Evolutionary conservation across 2,797 vertebrate species (phyloP).

Genomic region (Malurus splendens): DNA sequence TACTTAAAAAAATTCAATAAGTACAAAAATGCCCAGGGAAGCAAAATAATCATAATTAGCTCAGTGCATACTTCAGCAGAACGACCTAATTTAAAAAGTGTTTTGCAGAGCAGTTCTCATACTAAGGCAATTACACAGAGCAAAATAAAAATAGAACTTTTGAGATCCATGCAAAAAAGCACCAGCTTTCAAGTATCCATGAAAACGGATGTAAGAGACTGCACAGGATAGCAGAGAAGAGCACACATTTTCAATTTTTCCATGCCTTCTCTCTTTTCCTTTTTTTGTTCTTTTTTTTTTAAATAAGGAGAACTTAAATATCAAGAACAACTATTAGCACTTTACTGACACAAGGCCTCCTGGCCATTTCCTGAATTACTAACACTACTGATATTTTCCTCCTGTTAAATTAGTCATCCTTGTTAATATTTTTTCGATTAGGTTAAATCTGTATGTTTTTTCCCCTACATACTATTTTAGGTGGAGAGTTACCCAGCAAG

Average conservation of each 20-base stretch:
- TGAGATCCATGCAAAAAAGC: background rate
- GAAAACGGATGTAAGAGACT: background rate
- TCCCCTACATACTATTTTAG: background rate
- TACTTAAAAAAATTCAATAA: background rate
- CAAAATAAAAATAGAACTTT: background rate
- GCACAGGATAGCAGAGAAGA: background rate
- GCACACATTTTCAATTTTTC: background rate
- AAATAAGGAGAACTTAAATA: background rate
- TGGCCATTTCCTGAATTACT: background rate
- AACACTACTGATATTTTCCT: background rate
- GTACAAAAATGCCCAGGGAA: slow-evolving; percentile 4
- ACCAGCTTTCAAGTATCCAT: background rate
- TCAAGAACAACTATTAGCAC: background rate
- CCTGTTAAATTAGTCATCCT: background rate
- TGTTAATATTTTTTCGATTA: background rate
- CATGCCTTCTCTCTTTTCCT: background rate
- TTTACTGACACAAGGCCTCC: background rate
- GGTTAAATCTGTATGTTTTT: background rate
- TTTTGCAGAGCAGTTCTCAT: slow-evolving; percentile 14
- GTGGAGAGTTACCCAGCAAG: background rate
- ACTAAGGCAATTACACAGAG: background rate
- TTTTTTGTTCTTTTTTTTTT: background rate
- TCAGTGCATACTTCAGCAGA: background rate
- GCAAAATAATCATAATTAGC: slow-evolving; percentile 33
- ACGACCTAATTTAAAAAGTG: slow-evolving; percentile 18